Conservation (phyloP, 2,888 invertebrate genomes). For the Tupiocoris notatus region DNA sequence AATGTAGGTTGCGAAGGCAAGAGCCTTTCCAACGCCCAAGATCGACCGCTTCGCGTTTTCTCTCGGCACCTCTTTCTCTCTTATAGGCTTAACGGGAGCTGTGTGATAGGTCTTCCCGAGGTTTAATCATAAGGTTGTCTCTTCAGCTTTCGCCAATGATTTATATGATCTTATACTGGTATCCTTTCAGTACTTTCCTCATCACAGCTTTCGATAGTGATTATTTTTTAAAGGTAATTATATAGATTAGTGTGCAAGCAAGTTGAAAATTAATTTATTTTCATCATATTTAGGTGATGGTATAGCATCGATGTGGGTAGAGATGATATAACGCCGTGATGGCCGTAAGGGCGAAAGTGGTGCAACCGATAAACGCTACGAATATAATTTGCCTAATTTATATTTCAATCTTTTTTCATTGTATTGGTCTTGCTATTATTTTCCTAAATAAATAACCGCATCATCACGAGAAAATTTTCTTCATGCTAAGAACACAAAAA, state of each 20-base stretch:
- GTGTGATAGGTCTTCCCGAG: neutral
- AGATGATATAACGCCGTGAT: neutral
- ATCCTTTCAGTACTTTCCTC: too few relatives aligned
- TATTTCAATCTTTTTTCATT: too few relatives aligned
- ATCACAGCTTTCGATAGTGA: too few relatives aligned
- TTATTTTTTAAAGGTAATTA: too few relatives aligned
- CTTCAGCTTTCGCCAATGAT: neutral
- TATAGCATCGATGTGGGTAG: neutral
- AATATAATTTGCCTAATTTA: too few relatives aligned
- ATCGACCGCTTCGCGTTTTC: neutral
- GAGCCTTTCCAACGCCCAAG: conserved; percentile 16
- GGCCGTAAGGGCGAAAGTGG: neutral
- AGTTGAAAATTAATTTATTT: too few relatives aligned
- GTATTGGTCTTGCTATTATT: too few relatives aligned
- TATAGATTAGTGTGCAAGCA: too few relatives aligned
- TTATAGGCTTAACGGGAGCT: neutral
- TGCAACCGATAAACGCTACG: neutral
- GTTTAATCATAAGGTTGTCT: neutral
- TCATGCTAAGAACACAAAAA: too few relatives aligned
- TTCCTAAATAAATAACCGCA: too few relatives aligned
- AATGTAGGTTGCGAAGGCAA: conserved; percentile 28
- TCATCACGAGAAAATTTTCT: too few relatives aligned
- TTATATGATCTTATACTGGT: neutral
- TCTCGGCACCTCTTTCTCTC: neutral
- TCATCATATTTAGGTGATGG: too few relatives aligned